Percentiles rank a stretch among this genome's conserved stretches.
phyloP scores from a whole-genome alignment of 2,888 invertebrate genomes.

The Synergus laeviventris region DNA sequence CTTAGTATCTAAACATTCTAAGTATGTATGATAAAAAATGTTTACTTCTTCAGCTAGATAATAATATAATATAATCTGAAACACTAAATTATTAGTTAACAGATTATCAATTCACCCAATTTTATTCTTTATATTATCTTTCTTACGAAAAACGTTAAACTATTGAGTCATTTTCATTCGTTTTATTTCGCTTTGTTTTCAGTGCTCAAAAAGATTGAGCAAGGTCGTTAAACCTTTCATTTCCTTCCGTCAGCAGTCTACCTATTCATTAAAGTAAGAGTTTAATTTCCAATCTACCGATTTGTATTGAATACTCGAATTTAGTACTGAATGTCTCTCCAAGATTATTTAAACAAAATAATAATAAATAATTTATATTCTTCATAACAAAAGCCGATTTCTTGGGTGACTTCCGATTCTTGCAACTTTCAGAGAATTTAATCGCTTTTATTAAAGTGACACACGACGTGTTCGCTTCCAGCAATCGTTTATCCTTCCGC shows the following conservation, averaged over 20 bases:
- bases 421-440: background rate
- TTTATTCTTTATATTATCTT: background rate
- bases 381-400: background rate
- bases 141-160: background rate
- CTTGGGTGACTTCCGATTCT: background rate
- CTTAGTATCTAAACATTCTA: background rate
- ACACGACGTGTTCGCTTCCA: background rate
- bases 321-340: background rate
- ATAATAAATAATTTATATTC: background rate
- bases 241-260: background rate
- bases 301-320: background rate
- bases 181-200: background rate
- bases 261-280: background rate
- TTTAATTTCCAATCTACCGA: background rate
- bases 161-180: background rate
- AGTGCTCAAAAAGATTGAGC: background rate
- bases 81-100: background rate
- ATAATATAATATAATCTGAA: background rate
- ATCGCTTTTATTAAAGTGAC: constrained; percentile 24
- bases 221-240: background rate
- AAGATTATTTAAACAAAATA: constrained; percentile 4
- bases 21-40: background rate
- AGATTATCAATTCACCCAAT: background rate
- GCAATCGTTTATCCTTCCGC: constrained; percentile 45
- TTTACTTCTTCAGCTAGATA: background rate